Percentiles rank a stretch among this genome's conserved stretches.
Conservation (phyloP, 2,888 invertebrate genomes). For the Molorchus minor region DNA sequence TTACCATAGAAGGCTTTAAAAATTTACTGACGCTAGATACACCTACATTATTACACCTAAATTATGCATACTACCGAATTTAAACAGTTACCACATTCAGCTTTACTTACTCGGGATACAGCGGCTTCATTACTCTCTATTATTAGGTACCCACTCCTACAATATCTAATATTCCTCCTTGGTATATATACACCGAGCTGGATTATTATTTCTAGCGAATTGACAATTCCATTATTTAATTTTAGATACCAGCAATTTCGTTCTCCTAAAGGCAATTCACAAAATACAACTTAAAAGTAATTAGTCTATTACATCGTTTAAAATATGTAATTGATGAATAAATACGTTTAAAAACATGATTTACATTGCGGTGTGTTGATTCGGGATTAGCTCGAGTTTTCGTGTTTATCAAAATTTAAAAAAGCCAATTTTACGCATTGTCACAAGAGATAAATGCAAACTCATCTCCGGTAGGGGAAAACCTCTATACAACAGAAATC, state of each 20-base stretch:
- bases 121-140: constrained; percentile 32
- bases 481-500: neutral
- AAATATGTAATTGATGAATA: no score
- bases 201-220: constrained; percentile 2
- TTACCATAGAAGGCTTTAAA: constrained; percentile 3
- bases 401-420: no score
- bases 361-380: no score
- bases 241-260: no score
- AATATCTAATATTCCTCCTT: constrained; percentile 28
- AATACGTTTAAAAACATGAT: no score
- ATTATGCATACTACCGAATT: constrained; percentile 20
- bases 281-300: no score
- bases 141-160: constrained; percentile 29
- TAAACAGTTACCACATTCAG: constrained; percentile 36
- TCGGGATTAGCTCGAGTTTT: no score
- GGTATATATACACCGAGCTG: neutral
- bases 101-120: constrained; percentile 28
- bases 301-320: no score
- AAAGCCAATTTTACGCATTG: constrained; percentile 1
- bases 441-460: constrained; percentile 1
- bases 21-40: constrained; percentile 8
- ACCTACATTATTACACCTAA: constrained; percentile 8
- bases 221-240: constrained; percentile 10
- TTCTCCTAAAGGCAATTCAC: no score
- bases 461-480: neutral